A percentile compares a stretch with the other conserved stretches of the same genome.
Conservation (phyloP, 2,888 invertebrate species). For the Diadegma fenestrale region DNA sequence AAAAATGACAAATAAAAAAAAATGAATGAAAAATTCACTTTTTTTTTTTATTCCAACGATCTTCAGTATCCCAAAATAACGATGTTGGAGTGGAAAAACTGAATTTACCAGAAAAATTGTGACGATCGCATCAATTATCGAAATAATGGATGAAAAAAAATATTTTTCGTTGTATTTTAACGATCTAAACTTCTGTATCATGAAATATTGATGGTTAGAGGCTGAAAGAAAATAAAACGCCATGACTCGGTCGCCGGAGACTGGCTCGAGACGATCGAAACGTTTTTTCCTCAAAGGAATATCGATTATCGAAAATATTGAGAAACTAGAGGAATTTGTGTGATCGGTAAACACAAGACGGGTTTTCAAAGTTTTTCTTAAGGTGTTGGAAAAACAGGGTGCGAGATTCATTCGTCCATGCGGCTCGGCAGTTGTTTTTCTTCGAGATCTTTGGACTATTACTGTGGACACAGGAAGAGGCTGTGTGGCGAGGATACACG, state of each 20-base stretch:
- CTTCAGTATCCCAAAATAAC: no score
- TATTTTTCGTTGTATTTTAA: no score
- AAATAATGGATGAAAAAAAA: no score
- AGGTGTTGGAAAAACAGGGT: slow-evolving; percentile 76
- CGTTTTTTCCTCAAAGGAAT: not conserved
- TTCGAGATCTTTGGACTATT: slow-evolving; percentile 59
- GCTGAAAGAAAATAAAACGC: not conserved
- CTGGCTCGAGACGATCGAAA: not conserved
- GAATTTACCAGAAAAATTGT: no score
- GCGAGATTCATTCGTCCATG: slow-evolving; percentile 67
- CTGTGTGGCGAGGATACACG: slow-evolving; percentile 36
- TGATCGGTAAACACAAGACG: slow-evolving; percentile 6
- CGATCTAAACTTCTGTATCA: no score
- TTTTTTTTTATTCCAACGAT: no score
- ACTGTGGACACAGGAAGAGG: slow-evolving; percentile 51
- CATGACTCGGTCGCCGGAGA: not conserved
- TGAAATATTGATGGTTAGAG: no score
- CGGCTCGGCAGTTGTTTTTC: slow-evolving; percentile 58
- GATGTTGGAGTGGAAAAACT: no score
- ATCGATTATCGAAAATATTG: slow-evolving; percentile 3
- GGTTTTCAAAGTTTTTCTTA: slow-evolving; percentile 40
- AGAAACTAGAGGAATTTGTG: not conserved
- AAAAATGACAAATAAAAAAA: no score
- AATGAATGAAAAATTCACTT: no score
- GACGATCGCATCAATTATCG: no score